A percentile compares a stretch with the other conserved stretches of the same genome.
These are phyloP conservation scores for Onthophagus sagittarius DNA, from an alignment of 2,888 invertebrate genomes.

Conservation along the genomic window DNA sequence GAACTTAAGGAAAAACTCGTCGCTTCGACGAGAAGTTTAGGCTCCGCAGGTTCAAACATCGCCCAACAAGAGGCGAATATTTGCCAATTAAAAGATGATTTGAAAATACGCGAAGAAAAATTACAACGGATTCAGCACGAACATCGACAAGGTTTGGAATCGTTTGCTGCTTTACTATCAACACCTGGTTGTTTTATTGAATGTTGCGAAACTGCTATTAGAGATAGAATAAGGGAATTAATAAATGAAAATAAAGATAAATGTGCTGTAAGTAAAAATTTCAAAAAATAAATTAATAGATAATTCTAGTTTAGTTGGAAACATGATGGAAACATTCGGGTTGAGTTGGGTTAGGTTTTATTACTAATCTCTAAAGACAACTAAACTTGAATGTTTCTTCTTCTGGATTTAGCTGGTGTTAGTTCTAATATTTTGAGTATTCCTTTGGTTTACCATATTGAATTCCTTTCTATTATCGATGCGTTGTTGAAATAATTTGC, in stretches of 20 bases:
- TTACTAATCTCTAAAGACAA: too few species aligned
- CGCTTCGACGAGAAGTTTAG: conserved; percentile 61
- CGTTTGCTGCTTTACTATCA: conserved; percentile 66
- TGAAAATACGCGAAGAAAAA: conserved; percentile 67
- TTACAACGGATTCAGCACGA: conserved; percentile 64
- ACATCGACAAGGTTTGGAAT: conserved; percentile 66
- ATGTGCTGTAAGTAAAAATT: conserved; percentile 60
- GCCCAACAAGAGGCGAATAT: conserved; percentile 67
- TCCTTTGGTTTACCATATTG: background rate
- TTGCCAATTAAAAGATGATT: conserved; percentile 66
- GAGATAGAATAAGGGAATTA: conserved; percentile 74
- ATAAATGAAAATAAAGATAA: conserved; percentile 75
- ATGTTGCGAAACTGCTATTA: conserved; percentile 72
- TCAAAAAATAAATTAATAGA: too few species aligned
- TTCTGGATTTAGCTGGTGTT: too few species aligned
- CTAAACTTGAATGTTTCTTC: too few species aligned
- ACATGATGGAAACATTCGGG: too few species aligned
- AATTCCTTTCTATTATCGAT: background rate
- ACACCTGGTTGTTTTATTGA: conserved; percentile 71
- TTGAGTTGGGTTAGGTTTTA: too few species aligned
- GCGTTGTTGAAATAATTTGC: background rate
- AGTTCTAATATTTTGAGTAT: too few species aligned
- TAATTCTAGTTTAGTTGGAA: too few species aligned
- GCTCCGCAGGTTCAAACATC: conserved; percentile 63
- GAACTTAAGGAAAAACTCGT: conserved; percentile 65